phyloP scores from a whole-genome alignment of 2,113 vertebrate genomes.

The Chamaea fasciata region DNA sequence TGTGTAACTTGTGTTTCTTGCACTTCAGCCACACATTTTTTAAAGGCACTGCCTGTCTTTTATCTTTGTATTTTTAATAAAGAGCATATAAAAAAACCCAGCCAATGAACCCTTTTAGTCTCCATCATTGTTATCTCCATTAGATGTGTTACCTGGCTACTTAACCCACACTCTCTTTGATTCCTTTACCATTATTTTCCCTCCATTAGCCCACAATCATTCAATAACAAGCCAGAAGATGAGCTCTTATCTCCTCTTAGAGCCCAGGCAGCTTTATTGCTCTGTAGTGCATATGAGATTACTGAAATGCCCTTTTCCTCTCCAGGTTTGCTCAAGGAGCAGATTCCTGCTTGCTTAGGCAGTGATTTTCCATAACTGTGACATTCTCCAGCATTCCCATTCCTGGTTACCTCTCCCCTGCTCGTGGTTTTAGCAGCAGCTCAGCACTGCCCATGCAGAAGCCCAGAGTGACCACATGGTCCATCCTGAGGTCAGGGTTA shows the following conservation, averaged over 20 bases:
- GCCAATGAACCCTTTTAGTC: not conserved
- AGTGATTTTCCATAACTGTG: not conserved
- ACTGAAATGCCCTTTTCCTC: not conserved
- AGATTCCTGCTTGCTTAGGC: rapidly evolving
- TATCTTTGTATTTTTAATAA: not conserved
- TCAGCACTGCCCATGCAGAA: not conserved
- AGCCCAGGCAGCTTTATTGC: not conserved
- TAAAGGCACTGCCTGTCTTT: not conserved
- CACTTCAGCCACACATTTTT: not conserved
- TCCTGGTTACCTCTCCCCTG: not conserved
- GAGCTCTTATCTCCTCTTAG: not conserved
- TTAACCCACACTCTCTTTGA: not conserved
- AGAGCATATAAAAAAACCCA: not conserved
- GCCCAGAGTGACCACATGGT: not conserved
- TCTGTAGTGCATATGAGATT: not conserved
- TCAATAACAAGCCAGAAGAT: not conserved
- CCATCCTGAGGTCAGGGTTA: not conserved
- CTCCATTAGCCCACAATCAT: not conserved
- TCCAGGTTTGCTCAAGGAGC: not conserved
- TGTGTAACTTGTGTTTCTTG: not conserved
- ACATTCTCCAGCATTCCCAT: not conserved
- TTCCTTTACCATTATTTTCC: not conserved
- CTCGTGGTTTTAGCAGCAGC: not conserved
- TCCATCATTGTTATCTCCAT: not conserved
- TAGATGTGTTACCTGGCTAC: not conserved